phyloP scores from a whole-genome alignment of 2,113 vertebrate species.

The Mungos mungo region DNA sequence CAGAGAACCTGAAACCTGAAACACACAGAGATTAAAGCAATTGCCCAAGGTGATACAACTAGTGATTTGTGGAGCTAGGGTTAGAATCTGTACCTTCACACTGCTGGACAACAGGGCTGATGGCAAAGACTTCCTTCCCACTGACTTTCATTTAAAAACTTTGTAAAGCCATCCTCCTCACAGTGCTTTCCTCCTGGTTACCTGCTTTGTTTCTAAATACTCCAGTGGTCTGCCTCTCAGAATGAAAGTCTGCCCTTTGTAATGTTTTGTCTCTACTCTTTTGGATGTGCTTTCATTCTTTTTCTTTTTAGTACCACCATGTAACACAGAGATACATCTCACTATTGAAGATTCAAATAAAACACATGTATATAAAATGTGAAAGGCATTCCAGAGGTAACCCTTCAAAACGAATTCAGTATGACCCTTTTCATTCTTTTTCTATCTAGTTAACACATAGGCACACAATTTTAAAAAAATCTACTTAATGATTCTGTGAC shows the following conservation, averaged over 20 bases:
- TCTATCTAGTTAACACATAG: background rate
- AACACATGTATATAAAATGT: background rate
- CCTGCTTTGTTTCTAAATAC: background rate
- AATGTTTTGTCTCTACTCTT: background rate
- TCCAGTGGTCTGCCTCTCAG: background rate
- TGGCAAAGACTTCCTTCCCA: background rate
- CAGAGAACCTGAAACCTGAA: background rate
- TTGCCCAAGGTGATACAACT: background rate
- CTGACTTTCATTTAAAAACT: slow-evolving; percentile 25
- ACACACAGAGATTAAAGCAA: background rate
- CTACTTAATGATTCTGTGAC: slow-evolving; percentile 1
- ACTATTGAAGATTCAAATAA: slow-evolving; percentile 19
- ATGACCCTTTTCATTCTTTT: slow-evolving; percentile 9
- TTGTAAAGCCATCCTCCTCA: background rate
- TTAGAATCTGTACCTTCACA: slow-evolving; percentile 21
- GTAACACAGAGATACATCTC: background rate
- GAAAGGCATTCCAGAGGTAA: background rate
- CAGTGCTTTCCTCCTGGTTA: background rate
- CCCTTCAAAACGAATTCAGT: background rate
- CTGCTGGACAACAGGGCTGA: background rate
- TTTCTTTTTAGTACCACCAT: slow-evolving; percentile 9
- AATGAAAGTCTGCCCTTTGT: background rate
- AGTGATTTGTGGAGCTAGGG: background rate
- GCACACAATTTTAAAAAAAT: background rate
- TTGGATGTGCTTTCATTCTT: background rate